These are phyloP conservation scores for Alectura lathami DNA, from an alignment of 2,113 vertebrate species.

Conservation along the genomic window DNA sequence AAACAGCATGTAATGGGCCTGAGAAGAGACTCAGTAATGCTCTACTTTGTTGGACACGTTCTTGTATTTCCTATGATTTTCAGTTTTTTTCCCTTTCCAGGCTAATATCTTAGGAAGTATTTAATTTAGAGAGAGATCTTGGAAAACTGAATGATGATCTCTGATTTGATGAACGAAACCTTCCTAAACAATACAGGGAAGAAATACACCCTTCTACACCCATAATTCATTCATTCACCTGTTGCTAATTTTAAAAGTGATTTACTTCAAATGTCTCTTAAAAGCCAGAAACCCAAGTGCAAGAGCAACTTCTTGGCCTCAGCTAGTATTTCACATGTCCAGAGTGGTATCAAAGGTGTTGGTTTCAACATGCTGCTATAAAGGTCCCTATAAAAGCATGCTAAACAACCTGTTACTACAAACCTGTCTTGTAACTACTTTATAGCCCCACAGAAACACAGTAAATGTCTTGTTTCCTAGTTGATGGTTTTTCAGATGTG, in stretches of 20 bases:
- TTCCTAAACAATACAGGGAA: not conserved
- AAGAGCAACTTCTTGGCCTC: not conserved
- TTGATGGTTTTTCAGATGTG: not conserved
- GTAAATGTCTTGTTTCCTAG: not conserved
- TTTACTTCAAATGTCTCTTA: not conserved
- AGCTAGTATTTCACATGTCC: not conserved
- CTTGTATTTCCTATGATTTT: not conserved
- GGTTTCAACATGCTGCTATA: not conserved
- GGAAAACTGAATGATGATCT: not conserved
- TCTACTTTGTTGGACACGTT: not conserved
- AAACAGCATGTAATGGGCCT: not conserved
- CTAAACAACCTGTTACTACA: not conserved
- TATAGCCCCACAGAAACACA: not conserved
- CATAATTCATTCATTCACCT: not conserved
- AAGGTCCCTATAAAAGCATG: not conserved
- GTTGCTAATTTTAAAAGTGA: not conserved
- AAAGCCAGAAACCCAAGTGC: not conserved
- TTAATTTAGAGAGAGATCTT: not conserved
- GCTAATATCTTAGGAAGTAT: not conserved
- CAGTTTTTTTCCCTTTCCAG: accelerated
- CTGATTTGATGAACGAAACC: not conserved
- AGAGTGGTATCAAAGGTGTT: not conserved
- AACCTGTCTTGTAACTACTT: not conserved
- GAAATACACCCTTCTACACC: not conserved
- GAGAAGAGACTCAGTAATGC: not conserved